Conservation (phyloP, 2,113 vertebrate genomes). For the Bos taurus region ARS-UCD2.0 NC_037328.1:19606001-19606500, state of each 20-base stretch:
- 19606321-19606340: not conserved
- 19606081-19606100: accelerated
- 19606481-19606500: not conserved
- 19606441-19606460: not conserved
- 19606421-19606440: not conserved
- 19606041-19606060: not conserved
- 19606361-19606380: not conserved
- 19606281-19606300: not conserved
- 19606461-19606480: not conserved
- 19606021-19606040: not conserved
- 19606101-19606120: not conserved
- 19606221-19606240: not conserved
- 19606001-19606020: too few species aligned
- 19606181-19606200: not conserved
- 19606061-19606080: not conserved
- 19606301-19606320: not conserved
- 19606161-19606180: not conserved
- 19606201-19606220: not conserved
- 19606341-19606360: not conserved
- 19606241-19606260: not conserved
- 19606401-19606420: not conserved
- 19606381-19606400: not conserved
- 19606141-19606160: not conserved
- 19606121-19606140: not conserved
- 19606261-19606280: accelerated